These are phyloP conservation scores for Dolomedes plantarius DNA, from an alignment of 2,888 invertebrate species.

Conservation along the genomic window DNA sequence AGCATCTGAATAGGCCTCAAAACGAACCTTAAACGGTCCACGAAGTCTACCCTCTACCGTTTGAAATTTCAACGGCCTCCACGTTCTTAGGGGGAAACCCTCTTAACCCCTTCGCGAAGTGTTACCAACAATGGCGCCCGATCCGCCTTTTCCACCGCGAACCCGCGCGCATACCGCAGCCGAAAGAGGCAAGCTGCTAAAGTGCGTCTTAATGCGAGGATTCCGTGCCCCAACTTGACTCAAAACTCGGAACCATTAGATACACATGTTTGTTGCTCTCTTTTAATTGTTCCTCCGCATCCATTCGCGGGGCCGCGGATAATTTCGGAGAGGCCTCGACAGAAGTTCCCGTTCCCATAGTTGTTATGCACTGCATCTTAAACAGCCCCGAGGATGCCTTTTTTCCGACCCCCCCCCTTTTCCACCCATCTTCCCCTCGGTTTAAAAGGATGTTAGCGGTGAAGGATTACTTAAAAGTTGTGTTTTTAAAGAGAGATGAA, in stretches of 20 bases:
- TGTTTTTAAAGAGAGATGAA: not conserved
- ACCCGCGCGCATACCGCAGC: not conserved
- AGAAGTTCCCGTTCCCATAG: constrained; percentile 44
- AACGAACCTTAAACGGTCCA: no score
- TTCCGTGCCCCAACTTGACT: constrained; percentile 61
- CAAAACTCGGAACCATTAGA: constrained; percentile 62
- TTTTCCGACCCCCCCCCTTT: not conserved
- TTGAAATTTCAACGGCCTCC: no score
- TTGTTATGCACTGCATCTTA: constrained; percentile 17
- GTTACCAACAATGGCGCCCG: constrained; percentile 20
- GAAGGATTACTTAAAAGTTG: not conserved
- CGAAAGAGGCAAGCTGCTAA: constrained; percentile 54
- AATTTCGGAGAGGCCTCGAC: constrained; percentile 32
- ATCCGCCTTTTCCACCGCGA: not conserved
- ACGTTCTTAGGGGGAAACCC: no score
- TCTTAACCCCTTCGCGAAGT: no score
- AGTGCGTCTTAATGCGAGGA: constrained; percentile 52
- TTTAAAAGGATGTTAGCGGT: not conserved
- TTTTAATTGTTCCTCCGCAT: constrained; percentile 57
- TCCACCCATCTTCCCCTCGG: not conserved
- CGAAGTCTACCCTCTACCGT: no score
- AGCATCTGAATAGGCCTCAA: no score
- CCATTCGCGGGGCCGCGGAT: constrained; percentile 30
- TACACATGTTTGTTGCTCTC: constrained; percentile 38
- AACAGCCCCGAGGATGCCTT: not conserved